Conservation (phyloP, 2,797 vertebrate genomes). For the Oreochromis mossambicus region DNA sequence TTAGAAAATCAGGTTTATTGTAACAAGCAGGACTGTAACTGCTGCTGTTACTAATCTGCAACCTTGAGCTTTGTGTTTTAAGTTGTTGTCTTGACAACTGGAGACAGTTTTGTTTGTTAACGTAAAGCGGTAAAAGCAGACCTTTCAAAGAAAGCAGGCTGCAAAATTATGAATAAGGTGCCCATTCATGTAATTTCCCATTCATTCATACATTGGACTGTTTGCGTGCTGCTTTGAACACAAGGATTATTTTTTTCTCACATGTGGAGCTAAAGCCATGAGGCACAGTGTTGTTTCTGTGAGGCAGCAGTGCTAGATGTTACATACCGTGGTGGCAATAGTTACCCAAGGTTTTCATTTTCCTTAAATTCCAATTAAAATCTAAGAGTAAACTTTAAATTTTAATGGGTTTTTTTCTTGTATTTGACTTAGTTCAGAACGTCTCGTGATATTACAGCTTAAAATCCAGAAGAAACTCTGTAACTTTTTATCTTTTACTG, state of each 20-base stretch:
- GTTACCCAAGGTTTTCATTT: background rate
- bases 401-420: background rate
- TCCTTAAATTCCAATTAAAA: background rate
- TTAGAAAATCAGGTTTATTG: background rate
- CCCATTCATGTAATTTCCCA: background rate
- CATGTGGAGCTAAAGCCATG: background rate
- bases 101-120: background rate
- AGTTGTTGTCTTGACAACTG: background rate
- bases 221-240: background rate
- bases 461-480: background rate
- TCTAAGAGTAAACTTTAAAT: rapidly evolving
- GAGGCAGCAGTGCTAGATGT: background rate
- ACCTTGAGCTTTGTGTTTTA: background rate
- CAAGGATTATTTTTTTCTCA: background rate
- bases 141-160: background rate
- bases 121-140: background rate
- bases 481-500: background rate
- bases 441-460: background rate
- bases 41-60: background rate
- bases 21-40: background rate
- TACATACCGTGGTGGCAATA: background rate
- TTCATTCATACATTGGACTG: background rate
- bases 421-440: background rate
- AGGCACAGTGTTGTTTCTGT: background rate
- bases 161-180: background rate